Evolutionary conservation across 2,113 vertebrate genomes (phyloP).

Genomic region (Oncorhynchus nerka): DNA sequence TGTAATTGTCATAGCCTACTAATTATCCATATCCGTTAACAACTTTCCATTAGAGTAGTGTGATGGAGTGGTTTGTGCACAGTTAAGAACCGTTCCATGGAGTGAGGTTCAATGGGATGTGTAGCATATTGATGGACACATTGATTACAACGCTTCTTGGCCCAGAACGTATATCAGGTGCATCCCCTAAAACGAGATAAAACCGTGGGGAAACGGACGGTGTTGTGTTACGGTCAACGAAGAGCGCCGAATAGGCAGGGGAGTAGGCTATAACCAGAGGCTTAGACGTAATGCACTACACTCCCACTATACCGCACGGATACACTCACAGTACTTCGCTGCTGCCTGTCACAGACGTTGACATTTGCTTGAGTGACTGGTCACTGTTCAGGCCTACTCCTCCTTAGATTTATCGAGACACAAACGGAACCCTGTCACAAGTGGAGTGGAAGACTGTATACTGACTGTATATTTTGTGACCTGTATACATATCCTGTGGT

Average conservation of each 20-base stretch:
- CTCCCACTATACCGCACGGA: constrained; percentile 51
- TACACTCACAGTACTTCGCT: constrained; percentile 47
- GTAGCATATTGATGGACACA: constrained; percentile 34
- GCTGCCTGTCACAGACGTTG: constrained; percentile 12
- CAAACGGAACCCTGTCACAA: background rate
- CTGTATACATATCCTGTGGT: too few species aligned
- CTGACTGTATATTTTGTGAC: too few species aligned
- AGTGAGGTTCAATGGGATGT: constrained; percentile 7
- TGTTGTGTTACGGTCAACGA: constrained; percentile 59
- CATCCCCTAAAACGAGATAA: constrained; percentile 61
- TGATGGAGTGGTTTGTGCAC: too few species aligned
- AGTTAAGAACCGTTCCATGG: background rate
- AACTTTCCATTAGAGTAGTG: too few species aligned
- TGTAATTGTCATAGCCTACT: too few species aligned
- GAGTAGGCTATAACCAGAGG: constrained; percentile 20
- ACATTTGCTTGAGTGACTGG: constrained; percentile 51
- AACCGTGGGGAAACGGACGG: constrained; percentile 34
- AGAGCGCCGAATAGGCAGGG: constrained; percentile 41
- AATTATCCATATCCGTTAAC: too few species aligned
- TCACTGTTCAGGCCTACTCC: constrained; percentile 38
- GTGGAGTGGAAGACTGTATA: constrained; percentile 10
- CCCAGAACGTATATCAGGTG: constrained; percentile 54
- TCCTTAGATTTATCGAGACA: background rate
- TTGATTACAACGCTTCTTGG: constrained; percentile 26
- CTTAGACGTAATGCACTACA: constrained; percentile 46